A percentile compares a stretch with the other conserved stretches of the same genome.
Evolutionary conservation across 2,113 vertebrate species (phyloP).

Genomic region (Gambusia affinis): DNA sequence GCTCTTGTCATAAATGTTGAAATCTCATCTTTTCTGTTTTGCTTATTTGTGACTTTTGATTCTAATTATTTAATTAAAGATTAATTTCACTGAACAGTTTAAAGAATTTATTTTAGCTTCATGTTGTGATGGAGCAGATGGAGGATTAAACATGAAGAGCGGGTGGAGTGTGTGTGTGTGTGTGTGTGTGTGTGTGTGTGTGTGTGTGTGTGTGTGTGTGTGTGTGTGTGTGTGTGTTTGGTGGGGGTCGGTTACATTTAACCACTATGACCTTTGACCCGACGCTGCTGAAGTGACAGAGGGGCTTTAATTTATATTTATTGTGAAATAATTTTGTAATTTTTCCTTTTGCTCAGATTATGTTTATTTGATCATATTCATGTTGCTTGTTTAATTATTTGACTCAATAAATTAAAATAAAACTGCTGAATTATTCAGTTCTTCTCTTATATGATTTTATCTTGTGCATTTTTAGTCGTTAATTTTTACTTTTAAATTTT

Average conservation of each 20-base stretch:
- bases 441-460: background rate
- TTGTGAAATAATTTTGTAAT: background rate
- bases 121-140: slow-evolving; percentile 6
- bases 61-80: no score
- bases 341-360: background rate
- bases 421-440: background rate
- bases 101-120: background rate
- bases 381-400: background rate
- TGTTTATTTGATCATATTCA: background rate
- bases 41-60: no score
- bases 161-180: background rate
- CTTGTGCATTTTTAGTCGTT: background rate
- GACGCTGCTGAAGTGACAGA: slow-evolving; percentile 18
- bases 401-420: no score
- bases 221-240: background rate
- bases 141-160: slow-evolving; percentile 16
- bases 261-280: slow-evolving; percentile 56
- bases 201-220: no score
- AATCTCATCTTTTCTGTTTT: no score
- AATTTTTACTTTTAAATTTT: background rate
- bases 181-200: no score
- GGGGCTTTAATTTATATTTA: slow-evolving; percentile 1
- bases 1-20: no score
- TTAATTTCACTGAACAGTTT: no score
- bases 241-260: slow-evolving; percentile 7